A percentile compares a stretch with the other conserved stretches of the same genome.
These are phyloP conservation scores for Gymnorhina tibicen DNA, from an alignment of 2,113 vertebrate species.

Conservation along the genomic window DNA sequence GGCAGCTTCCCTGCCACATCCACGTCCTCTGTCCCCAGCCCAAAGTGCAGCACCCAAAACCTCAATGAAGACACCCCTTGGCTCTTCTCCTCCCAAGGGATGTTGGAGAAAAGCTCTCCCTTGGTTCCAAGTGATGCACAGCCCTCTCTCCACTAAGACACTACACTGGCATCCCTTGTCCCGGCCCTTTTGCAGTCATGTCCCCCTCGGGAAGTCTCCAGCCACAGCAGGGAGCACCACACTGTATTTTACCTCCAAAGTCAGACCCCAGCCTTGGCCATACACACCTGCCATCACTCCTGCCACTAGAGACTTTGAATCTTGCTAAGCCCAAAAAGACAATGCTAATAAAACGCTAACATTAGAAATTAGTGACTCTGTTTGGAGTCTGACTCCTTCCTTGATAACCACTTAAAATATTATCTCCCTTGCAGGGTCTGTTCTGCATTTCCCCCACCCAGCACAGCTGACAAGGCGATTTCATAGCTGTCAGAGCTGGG, in stretches of 20 bases:
- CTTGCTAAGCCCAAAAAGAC: neutral
- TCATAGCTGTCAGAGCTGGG: neutral
- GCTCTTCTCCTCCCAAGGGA: neutral
- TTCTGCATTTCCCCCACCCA: neutral
- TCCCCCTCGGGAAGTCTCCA: neutral
- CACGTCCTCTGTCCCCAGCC: neutral
- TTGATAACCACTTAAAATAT: neutral
- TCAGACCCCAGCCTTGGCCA: neutral
- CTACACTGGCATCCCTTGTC: neutral
- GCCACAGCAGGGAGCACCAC: neutral
- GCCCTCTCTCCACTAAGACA: neutral
- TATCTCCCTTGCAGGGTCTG: neutral
- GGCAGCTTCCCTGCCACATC: neutral
- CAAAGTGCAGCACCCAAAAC: neutral
- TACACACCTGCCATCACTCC: neutral
- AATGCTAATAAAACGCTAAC: neutral
- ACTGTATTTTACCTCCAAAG: neutral
- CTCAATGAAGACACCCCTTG: neutral
- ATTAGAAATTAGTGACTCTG: fast-evolving
- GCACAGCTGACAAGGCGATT: neutral
- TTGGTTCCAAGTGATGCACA: neutral
- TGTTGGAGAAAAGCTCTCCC: neutral
- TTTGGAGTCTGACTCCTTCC: neutral
- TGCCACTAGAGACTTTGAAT: neutral
- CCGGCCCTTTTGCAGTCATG: fast-evolving